Base-by-base conservation (phyloP, 2,113 vertebrate genomes). In the Castor canadensis region DNA sequence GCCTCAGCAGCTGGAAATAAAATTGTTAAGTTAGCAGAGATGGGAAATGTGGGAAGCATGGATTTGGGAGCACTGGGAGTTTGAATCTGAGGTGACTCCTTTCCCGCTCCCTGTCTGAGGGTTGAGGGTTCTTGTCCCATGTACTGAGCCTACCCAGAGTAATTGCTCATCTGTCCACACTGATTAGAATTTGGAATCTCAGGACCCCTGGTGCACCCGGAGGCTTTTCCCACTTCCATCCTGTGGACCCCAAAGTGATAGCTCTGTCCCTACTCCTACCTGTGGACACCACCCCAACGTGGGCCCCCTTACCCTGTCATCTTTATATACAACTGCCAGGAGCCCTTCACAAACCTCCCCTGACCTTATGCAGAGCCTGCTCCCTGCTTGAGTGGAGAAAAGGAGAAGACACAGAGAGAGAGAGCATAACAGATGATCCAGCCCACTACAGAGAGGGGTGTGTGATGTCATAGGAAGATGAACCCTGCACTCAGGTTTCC, bases 111-210 rank as follows among this genome's bases (percentile, higher is more conserved):
- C 13, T 56, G 26, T 5, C 52, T 52, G 40, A 40, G 75, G 28
- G 20, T 69, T n/a, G n/a, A n/a, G n/a, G n/a, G n/a, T 1, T 49
- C 22, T 0, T 0, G 54, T 22, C 24, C 58, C 20, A 2, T 7
- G 19, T 38, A 6, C 0, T 22, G 28, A 54, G 35, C 66, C 5
- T n/a, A 38, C 40, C 62, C 12, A 6, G 49, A 66, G 77, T 9
- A 9, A 54, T 3, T 20, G 40, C 0, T 32, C 47, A 9, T 8
- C 66, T 8, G 54, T 56, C 54, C 54, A 56, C 12, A 56, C 20
- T 56, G 54, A 13, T 17, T 3, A 56, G 54, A 15, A 19, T 56
- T 19, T 15, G 20, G 38, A 17, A 10, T 24, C 49, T 47, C 49
- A 7, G 58, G 60, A 20, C 52, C 81, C 58, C 17, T 0, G 15